These are phyloP conservation scores for Silurus meridionalis DNA, from an alignment of 2,113 vertebrate species.

Conservation along the genomic window DNA sequence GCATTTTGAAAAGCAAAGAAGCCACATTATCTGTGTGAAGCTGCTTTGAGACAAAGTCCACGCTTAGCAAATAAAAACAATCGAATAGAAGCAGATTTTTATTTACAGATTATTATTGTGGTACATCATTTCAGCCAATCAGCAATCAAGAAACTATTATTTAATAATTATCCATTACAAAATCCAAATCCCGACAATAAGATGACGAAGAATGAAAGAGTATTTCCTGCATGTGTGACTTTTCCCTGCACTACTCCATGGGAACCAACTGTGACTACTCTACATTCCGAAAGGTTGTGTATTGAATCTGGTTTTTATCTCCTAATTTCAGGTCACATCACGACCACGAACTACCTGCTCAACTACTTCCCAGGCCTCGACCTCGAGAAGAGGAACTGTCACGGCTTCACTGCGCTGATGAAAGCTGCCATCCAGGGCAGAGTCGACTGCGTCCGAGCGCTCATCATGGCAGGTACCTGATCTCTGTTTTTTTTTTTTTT, in stretches of 20 bases:
- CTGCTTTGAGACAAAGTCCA: too few species aligned
- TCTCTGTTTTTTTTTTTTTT: too few species aligned
- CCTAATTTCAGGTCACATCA: slow-evolving; percentile 82
- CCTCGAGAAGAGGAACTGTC: slow-evolving; percentile 87
- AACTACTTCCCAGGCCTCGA: slow-evolving; percentile 91
- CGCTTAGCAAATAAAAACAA: too few species aligned
- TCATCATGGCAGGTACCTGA: slow-evolving; percentile 87
- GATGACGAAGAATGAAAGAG: neutral
- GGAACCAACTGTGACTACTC: neutral
- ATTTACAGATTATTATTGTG: neutral
- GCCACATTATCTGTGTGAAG: too few species aligned
- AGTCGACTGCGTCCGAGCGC: slow-evolving; percentile 84
- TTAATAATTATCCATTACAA: too few species aligned
- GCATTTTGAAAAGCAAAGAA: neutral
- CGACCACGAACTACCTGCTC: slow-evolving; percentile 89
- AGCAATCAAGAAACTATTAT: neutral
- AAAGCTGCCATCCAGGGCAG: slow-evolving; percentile 94
- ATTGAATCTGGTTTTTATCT: neutral
- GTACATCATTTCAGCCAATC: neutral
- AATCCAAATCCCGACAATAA: too few species aligned
- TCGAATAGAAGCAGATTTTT: too few species aligned
- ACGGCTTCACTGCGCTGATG: slow-evolving; percentile 94
- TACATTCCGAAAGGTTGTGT: neutral
- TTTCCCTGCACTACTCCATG: neutral
- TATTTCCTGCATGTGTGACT: neutral